These are phyloP conservation scores for Chloroceryle amazona DNA, from an alignment of 2,797 vertebrate genomes.

Conservation along the genomic window DNA sequence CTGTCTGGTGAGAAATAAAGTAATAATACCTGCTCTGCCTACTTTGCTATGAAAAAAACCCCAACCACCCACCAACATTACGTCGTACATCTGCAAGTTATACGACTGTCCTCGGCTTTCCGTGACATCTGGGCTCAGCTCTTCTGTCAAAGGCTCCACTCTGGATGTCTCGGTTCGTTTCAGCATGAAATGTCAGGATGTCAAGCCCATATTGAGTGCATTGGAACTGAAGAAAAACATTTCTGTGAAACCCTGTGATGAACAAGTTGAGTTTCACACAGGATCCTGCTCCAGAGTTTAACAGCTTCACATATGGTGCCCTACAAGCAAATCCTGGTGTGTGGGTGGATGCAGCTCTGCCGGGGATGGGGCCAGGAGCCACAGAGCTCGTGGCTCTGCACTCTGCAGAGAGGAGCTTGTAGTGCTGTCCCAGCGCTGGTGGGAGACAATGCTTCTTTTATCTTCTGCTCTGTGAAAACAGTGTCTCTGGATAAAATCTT, in stretches of 20 bases:
- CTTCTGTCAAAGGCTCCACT: not conserved
- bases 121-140: not conserved
- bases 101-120: not conserved
- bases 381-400: rapidly evolving
- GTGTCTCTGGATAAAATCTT: not conserved
- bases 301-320: not conserved
- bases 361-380: rapidly evolving
- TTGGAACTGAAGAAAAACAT: not conserved
- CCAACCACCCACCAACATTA: not conserved
- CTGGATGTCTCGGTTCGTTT: not conserved
- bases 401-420: rapidly evolving
- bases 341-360: not conserved
- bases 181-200: not conserved
- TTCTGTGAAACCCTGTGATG: not conserved
- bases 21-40: not conserved
- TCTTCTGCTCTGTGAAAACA: not conserved
- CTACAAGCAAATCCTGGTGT: not conserved
- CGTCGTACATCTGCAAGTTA: not conserved
- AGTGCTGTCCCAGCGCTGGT: not conserved
- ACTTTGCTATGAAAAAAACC: not conserved
- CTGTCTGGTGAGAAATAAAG: not conserved
- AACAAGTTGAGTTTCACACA: not conserved
- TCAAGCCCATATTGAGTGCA: not conserved
- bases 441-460: not conserved
- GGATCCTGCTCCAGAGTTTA: not conserved